Base-by-base conservation (phyloP, 1,140 invertebrate genomes). In the Vollenhovia emeryi region DNA sequence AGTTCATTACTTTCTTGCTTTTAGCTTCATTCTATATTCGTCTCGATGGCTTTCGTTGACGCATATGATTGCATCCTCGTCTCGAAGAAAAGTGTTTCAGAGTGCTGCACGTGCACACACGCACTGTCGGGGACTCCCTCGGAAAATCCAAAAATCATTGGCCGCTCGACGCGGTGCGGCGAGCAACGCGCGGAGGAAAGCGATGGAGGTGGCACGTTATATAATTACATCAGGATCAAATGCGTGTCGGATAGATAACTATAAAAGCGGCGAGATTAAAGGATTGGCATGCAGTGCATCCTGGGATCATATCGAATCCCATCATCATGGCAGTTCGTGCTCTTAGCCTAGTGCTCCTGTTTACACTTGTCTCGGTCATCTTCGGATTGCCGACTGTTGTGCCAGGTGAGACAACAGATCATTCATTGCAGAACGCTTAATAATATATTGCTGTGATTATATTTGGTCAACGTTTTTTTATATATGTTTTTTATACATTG, bases 201-300 rank as follows among this genome's bases (percentile, higher is more conserved):
- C 7, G 50, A 15, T 60, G 74, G 86, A 88, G 69, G 76, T 85
- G 83, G 88, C 76, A 48, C 60, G 69, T 91, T 94, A 94, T 86
- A 90, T 88, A 94, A 94, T 85, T 89, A 85, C 78, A 73, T 78
- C 59, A 87, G 89, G 90, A 92, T 93, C 90, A 86, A 86, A 89
- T 79, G 75, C 68, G 86, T 86, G 78, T 89, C 88, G 89, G 87
- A 91, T 91, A 90, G 86, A 87, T 91, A 87, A 66, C 91, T 94
- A 94, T 94, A 94, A 94, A 94, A 94, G 93, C 91, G 84, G 88
- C 64, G 87, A 91, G 88, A 91, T 93, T 89, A 91, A 92, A 92
- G 86, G 71, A 87, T 87, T 64, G 15, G 45, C 73, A 86, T 83
- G 80, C 90, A 92, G 92, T 91, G 43, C 59, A 80, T 82, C 78